Percentiles rank a stretch among this genome's conserved stretches.
These are phyloP conservation scores for Eolophus roseicapilla DNA, from an alignment of 2,113 vertebrate species.

Conservation along the genomic window DNA sequence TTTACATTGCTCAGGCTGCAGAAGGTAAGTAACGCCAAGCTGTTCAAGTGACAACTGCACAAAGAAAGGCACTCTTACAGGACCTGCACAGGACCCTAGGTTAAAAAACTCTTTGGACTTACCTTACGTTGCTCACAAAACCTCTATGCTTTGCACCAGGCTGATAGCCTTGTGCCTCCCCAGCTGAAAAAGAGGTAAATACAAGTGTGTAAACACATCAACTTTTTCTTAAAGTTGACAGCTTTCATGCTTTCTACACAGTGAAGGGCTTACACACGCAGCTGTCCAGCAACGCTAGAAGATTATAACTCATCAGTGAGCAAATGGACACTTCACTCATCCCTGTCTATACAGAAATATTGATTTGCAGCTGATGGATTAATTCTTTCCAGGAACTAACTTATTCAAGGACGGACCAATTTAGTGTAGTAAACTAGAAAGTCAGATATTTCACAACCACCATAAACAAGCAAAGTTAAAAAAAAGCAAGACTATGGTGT, in stretches of 20 bases:
- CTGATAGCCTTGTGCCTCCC: neutral
- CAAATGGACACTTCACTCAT: neutral
- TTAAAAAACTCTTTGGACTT: neutral
- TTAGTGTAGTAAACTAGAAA: neutral
- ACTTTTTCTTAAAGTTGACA: neutral
- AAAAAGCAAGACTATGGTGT: neutral
- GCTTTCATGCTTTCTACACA: neutral
- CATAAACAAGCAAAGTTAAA: neutral
- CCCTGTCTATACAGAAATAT: neutral
- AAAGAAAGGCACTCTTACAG: neutral
- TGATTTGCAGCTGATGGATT: neutral
- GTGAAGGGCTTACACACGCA: neutral
- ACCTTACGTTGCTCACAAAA: rapidly evolving
- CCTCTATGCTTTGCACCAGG: neutral
- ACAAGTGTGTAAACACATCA: rapidly evolving
- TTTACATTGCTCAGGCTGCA: neutral
- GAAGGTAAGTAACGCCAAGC: neutral
- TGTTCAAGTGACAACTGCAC: neutral
- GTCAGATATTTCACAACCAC: neutral
- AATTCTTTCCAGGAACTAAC: neutral
- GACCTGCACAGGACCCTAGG: neutral
- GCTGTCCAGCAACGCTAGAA: neutral
- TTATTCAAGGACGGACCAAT: neutral
- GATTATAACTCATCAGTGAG: neutral
- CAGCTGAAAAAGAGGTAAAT: neutral